phyloP scores from a whole-genome alignment of 1,140 invertebrate species.

The Himalopsyche phryganea region DNA sequence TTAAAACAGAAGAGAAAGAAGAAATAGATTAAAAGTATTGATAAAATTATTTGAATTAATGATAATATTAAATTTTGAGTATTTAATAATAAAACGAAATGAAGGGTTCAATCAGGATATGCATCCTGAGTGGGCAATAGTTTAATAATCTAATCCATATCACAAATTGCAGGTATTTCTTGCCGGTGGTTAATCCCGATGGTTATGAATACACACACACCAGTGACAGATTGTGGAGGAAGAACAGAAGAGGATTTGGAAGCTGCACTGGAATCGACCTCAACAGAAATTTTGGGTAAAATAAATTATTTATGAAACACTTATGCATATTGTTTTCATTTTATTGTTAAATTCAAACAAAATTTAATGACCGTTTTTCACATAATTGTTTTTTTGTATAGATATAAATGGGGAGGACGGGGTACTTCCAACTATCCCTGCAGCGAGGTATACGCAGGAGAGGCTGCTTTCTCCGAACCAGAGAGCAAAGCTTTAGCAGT shows the following conservation, averaged over 20 bases:
- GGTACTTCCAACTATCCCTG: slow-evolving; percentile 88
- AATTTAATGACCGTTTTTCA: neutral
- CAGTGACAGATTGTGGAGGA: slow-evolving; percentile 76
- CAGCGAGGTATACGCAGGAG: slow-evolving; percentile 86
- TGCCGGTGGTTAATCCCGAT: slow-evolving; percentile 81
- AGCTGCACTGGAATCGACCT: slow-evolving; percentile 73
- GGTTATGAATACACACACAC: slow-evolving; percentile 82
- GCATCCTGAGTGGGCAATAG: too few relatives aligned
- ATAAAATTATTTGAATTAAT: too few relatives aligned
- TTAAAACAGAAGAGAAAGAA: too few relatives aligned
- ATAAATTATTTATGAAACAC: neutral
- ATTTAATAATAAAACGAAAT: too few relatives aligned
- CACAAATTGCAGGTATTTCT: slow-evolving; percentile 61
- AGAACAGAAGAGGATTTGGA: slow-evolving; percentile 63
- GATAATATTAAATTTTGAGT: too few relatives aligned
- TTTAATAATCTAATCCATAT: too few relatives aligned
- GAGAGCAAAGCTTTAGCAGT: slow-evolving; percentile 76
- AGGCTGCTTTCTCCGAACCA: slow-evolving; percentile 83
- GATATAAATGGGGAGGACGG: slow-evolving; percentile 73
- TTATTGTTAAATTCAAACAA: neutral
- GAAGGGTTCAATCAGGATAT: too few relatives aligned
- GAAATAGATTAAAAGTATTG: too few relatives aligned
- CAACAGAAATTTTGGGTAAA: slow-evolving; percentile 74
- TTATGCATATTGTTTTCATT: neutral
- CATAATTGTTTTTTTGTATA: slow-evolving; percentile 33